phyloP scores from a whole-genome alignment of 2,888 invertebrate species.

The Cylindroiulus punctatus region DNA sequence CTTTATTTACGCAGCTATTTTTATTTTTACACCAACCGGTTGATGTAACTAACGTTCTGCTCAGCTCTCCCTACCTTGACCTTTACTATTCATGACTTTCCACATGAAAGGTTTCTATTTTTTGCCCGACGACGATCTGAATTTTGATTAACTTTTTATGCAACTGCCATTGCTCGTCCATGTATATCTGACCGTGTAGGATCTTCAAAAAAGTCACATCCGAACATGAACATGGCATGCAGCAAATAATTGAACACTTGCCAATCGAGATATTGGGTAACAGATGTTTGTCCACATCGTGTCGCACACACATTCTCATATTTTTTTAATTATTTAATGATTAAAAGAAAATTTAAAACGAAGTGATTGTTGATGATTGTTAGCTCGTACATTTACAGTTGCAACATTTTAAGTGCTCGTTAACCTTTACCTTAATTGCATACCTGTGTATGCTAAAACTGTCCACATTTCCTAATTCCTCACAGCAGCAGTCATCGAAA shows the following conservation, averaged over 20 bases:
- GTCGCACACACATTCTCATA: not conserved
- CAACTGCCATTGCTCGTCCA: not conserved
- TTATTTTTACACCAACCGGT: not conserved
- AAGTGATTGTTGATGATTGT: not conserved
- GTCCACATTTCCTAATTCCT: no score
- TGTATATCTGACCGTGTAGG: not conserved
- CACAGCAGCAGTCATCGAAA: no score
- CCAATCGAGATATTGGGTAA: not conserved
- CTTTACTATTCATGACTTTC: constrained; percentile 44
- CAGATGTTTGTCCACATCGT: not conserved
- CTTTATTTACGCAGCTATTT: not conserved
- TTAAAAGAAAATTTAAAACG: not conserved
- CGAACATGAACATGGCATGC: not conserved
- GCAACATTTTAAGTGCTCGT: constrained; percentile 6
- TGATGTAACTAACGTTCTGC: constrained; percentile 6
- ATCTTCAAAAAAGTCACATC: not conserved
- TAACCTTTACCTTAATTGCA: not conserved
- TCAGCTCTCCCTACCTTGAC: constrained; percentile 45
- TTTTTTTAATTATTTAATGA: not conserved
- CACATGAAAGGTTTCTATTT: constrained; percentile 30
- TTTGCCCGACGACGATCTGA: constrained; percentile 3
- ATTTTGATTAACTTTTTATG: constrained; percentile 38
- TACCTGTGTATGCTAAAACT: not conserved
- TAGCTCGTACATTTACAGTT: not conserved
- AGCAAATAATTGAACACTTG: not conserved